phyloP scores from a whole-genome alignment of 2,113 vertebrate genomes.

The Tenrec ecaudatus region DNA sequence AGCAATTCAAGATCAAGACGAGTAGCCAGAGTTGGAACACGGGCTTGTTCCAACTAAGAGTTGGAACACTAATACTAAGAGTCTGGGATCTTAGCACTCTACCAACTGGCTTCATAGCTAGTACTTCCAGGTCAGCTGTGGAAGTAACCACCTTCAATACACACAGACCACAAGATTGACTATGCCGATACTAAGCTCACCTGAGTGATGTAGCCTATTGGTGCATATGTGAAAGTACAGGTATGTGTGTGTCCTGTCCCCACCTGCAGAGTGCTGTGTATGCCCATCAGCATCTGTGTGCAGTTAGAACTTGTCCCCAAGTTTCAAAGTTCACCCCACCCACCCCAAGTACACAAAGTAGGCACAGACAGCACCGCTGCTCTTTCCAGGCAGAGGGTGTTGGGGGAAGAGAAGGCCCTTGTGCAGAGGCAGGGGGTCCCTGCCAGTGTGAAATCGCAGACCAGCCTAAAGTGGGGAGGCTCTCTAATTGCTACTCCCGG shows the following conservation, averaged over 20 bases:
- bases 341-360: constrained; percentile 49
- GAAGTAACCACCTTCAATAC: constrained; percentile 40
- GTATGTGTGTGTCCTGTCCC: neutral
- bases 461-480: constrained; percentile 43
- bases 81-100: neutral
- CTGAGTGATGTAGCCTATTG: neutral
- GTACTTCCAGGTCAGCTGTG: neutral
- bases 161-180: neutral
- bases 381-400: constrained; percentile 69
- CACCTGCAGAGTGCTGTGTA: neutral
- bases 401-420: constrained; percentile 55
- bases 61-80: constrained; percentile 5
- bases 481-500: constrained; percentile 77
- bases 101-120: neutral
- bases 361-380: constrained; percentile 52
- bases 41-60: neutral
- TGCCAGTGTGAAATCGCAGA: constrained; percentile 67
- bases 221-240: neutral
- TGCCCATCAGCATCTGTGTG: constrained; percentile 1
- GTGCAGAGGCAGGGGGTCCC: constrained; percentile 58
- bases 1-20: constrained; percentile 41
- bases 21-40: constrained; percentile 27
- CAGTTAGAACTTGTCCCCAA: constrained; percentile 64
- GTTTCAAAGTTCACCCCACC: constrained; percentile 59
- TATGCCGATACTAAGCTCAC: constrained; percentile 30